Evolutionary conservation across 2,888 invertebrate genomes (phyloP), one percentile per base, ranked within the genome.

Genomic region (Orthosia gothica): DNA sequence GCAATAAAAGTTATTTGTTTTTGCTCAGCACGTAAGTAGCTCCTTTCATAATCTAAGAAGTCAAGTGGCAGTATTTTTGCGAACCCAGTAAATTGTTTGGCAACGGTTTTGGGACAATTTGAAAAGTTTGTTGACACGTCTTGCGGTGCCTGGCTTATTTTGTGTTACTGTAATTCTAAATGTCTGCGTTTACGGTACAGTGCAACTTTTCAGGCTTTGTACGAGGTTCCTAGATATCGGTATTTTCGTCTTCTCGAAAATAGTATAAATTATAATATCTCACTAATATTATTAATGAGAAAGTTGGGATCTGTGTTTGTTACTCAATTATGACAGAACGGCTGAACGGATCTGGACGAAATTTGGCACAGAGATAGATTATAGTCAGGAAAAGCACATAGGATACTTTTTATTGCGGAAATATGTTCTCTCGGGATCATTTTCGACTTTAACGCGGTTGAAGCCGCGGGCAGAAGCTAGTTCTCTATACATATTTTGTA

Each of bases 1-100:
- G 70, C 58, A 75, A 83, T 86, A 85, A 85, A 86, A 83, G 71
- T 86, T 86, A 81, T 81, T 86, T 84, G 82, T 79, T 86, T 85
- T 75, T 83, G 66, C 70, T 74, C 54, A 79, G 82, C 76, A 79
- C 65, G 40, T 76, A 78, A 82, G 69, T 78, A 78, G 78, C 80
- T 79, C 63, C 78, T 84, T 73, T 80, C 82, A 78, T 81, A 82
- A 81, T 68, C 71, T 70, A 73, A 75, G 73, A 76, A 80, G 65
- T 81, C 70, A 82, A 84, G 84, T 82, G 76, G 68, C 72, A 72
- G 71, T 83, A 81, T 82, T 82, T 85, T 80, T 76, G 70, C 61
- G 61, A 49, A 77, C 68, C 54, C 49, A 76, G 74, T 70, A 80
- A 86, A 79, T 79, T 75, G 74, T 76, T 76, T 76, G 77, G 69